These are phyloP conservation scores for Troilus luridus DNA, from an alignment of 2,888 invertebrate genomes.

Conservation along the genomic window DNA sequence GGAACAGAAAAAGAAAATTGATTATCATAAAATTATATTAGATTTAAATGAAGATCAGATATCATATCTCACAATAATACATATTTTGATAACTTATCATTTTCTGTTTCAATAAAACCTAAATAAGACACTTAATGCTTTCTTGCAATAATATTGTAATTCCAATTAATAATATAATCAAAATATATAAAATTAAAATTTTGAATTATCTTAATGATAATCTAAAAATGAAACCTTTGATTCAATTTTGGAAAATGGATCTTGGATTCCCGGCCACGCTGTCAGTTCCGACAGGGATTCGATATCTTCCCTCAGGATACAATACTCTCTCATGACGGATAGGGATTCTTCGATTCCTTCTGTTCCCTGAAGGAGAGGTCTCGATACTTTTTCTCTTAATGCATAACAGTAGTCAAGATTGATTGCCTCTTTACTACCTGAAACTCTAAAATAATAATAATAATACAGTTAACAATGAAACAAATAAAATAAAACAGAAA, in stretches of 20 bases:
- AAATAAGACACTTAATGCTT: no score
- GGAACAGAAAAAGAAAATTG: no score
- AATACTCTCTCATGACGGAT: conserved; percentile 84
- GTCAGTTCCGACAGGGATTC: conserved; percentile 90
- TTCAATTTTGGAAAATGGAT: conserved; percentile 83
- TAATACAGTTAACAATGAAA: background rate
- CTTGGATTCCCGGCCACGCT: conserved; percentile 84
- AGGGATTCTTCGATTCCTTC: conserved; percentile 83
- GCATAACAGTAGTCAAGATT: conserved; percentile 90
- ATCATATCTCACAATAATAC: no score
- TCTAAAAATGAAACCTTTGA: conserved; percentile 73
- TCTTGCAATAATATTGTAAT: no score
- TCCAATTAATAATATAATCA: no score
- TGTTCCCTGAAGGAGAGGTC: conserved; percentile 80
- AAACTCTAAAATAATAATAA: conserved; percentile 73
- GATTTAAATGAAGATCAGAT: no score
- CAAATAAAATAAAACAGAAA: background rate
- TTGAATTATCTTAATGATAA: background rate
- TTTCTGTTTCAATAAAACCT: no score
- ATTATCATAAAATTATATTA: no score
- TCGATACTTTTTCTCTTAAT: conserved; percentile 81
- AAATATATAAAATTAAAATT: no score
- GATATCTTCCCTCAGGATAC: conserved; percentile 90
- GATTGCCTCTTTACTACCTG: conserved; percentile 85
- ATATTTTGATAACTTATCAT: no score